Evolutionary conservation across 2,113 vertebrate genomes (phyloP).

Genomic region (Lynx canadensis): DNA sequence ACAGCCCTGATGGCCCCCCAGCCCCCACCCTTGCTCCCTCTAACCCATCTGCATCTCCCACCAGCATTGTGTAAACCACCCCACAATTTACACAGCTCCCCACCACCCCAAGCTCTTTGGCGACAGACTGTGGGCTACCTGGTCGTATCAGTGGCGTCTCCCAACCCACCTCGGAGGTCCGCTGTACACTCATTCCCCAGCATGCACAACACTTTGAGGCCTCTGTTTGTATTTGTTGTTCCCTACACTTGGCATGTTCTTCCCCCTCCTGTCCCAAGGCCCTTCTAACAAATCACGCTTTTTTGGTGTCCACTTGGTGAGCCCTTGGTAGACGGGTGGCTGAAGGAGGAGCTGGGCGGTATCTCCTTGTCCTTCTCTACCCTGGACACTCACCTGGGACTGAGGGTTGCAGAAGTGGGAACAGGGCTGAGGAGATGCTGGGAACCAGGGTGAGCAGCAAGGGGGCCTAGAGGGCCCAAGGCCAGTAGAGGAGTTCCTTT

Average conservation of each 20-base stretch:
- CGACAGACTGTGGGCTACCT: background rate
- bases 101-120: background rate
- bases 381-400: conserved; percentile 73
- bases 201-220: background rate
- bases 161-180: background rate
- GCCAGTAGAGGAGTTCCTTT: conserved; percentile 76
- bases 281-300: background rate
- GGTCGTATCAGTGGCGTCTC: background rate
- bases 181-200: background rate
- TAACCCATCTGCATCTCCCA: background rate
- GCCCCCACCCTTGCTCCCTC: no score
- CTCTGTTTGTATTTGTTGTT: background rate
- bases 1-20: background rate
- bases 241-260: background rate
- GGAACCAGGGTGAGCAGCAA: conserved; percentile 75
- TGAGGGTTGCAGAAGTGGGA: conserved; percentile 81
- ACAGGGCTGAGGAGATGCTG: conserved; percentile 75
- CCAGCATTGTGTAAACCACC: background rate
- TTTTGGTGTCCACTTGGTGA: accelerated
- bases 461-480: background rate
- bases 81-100: background rate
- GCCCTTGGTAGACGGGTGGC: background rate
- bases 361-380: background rate
- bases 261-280: background rate
- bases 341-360: background rate